Evolutionary conservation across 2,888 invertebrate genomes (phyloP), one percentile per base, ranked within the genome.

Genomic region (Toxonevra muliebris): DNA sequence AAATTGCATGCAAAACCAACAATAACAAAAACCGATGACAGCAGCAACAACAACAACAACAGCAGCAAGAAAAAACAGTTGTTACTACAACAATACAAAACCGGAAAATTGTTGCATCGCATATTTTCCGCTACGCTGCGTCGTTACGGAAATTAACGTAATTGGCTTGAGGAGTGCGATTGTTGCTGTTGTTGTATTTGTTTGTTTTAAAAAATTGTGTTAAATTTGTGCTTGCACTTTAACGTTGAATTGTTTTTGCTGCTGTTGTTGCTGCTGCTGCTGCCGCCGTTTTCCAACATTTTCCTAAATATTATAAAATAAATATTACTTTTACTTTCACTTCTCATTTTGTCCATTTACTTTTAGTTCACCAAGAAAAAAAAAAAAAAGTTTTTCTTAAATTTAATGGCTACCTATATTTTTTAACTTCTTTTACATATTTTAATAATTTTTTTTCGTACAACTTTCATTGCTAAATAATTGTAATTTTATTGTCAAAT

Each of bases 51-150:
- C 42, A 50, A 69, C 66, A 58, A 40, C 54, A 62, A 30, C 30
- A 48, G 17, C 1, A 45, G 30, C 20, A 7, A 40, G 43, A 48
- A 58, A 62, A 41, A 50, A 69, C 66, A 58, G 40, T 41, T 41
- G 17, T 45, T 40, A 48, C 43, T 70, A 57, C 61, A 48, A 53
- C 9, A 15, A 41, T 8, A 30, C 53, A 55, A 68, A 74, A 72
- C 72, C 72, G 73, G 71, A 73, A 74, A 74, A 73, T 69, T 71
- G 69, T 71, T 71, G 74, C 69, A 71, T 65, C 66, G 68, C 62
- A 70, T 45, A 70, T 73, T 73, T 74, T 74, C 74, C 74, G 73
- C 70, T 52, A 68, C 66, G 66, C 64, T 69, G 73, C 64, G 67
- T 65, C 61, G 48, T 48, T 2, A 8, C 48, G 48, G 48, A 48